Conservation (phyloP, 2,113 vertebrate species). For the Hyperopisus bebe region DNA sequence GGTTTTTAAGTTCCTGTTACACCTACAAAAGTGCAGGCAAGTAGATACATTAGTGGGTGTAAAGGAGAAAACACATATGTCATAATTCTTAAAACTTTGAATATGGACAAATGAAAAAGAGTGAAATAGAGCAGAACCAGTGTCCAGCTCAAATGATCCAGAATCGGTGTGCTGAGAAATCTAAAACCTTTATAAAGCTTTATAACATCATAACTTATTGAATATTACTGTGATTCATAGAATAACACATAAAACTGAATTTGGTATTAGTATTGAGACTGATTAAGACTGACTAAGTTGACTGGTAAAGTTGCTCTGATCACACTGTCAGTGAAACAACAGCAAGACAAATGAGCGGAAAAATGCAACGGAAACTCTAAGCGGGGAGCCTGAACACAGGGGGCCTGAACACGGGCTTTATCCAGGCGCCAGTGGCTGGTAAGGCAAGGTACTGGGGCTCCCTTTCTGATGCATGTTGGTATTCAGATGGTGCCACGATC, state of each 20-base stretch:
- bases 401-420: not conserved
- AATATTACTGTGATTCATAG: not conserved
- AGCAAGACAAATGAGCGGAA: not conserved
- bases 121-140: not conserved
- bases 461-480: not conserved
- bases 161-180: not conserved
- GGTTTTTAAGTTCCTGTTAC: not conserved
- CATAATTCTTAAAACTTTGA: not conserved
- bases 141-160: not conserved
- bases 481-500: not conserved
- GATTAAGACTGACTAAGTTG: not conserved
- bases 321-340: not conserved
- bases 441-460: not conserved
- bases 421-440: not conserved
- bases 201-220: not conserved
- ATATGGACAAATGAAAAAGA: not conserved
- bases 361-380: not conserved
- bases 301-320: not conserved
- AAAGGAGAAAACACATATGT: not conserved
- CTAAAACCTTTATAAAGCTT: not conserved
- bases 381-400: not conserved
- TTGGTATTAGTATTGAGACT: not conserved
- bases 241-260: not conserved
- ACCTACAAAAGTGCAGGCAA: not conserved
- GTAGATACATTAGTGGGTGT: not conserved